A percentile compares a stretch with the other conserved stretches of the same genome.
phyloP scores from a whole-genome alignment of 37 sponge, comb jelly and placozoan species.

The Geodia barretti region DNA sequence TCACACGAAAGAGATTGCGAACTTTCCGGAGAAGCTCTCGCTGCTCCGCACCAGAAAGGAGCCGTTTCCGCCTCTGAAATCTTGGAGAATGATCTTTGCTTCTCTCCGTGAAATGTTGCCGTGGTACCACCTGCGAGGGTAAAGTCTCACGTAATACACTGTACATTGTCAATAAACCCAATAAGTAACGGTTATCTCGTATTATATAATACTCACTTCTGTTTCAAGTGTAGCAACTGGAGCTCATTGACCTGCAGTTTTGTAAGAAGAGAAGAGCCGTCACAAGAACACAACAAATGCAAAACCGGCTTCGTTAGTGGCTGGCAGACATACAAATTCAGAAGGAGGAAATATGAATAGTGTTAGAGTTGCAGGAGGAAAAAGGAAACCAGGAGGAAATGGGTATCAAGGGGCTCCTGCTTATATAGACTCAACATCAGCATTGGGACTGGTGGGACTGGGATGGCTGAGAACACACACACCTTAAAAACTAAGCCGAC shows the following conservation, averaged over 20 bases:
- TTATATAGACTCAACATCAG: no score
- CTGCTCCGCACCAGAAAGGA: constrained; percentile 80
- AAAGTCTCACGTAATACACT: no score
- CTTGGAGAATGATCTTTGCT: constrained; percentile 67
- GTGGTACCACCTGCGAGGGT: constrained; percentile 68
- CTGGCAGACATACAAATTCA: neutral
- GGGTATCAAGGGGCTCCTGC: constrained; percentile 1
- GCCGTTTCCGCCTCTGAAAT: constrained; percentile 71
- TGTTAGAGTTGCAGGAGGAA: neutral
- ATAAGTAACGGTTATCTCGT: no score
- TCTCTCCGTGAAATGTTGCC: constrained; percentile 68
- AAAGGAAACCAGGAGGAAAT: constrained; percentile 11
- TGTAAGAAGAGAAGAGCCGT: neutral
- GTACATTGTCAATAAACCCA: no score
- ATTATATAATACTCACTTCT: constrained; percentile 51
- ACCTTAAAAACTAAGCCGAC: no score
- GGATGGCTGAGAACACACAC: no score
- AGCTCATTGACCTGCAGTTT: constrained; percentile 51
- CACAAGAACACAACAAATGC: neutral
- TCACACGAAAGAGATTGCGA: constrained; percentile 86
- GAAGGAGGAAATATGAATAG: neutral
- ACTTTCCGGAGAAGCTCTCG: constrained; percentile 79
- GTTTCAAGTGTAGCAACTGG: constrained; percentile 61
- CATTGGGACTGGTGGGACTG: no score
- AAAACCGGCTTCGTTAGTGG: no score